Percentiles rank a stretch among this genome's conserved stretches.
Conservation (phyloP, 2,888 invertebrate species). For the Epirrhoe tristata region DNA sequence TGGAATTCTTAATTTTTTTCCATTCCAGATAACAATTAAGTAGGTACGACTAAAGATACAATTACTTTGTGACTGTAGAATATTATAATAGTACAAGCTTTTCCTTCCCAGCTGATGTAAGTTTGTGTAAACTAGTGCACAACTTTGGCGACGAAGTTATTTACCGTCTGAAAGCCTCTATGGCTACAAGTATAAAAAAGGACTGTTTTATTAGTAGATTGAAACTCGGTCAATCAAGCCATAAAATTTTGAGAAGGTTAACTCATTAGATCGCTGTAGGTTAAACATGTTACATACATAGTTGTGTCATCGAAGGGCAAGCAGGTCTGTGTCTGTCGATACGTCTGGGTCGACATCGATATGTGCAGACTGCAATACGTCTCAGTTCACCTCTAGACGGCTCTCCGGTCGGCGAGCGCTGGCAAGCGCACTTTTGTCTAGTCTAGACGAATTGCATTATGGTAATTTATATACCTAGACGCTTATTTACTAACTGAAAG, state of each 20-base stretch:
- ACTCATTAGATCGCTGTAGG: slow-evolving; percentile 33
- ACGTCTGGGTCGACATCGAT: slow-evolving; percentile 44
- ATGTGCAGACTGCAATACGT: slow-evolving; percentile 58
- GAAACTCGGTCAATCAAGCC: slow-evolving; percentile 3
- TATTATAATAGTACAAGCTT: no score
- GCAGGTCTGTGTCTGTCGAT: slow-evolving; percentile 34
- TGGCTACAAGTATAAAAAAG: no score
- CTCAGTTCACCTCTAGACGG: slow-evolving; percentile 76
- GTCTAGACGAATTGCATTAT: slow-evolving; percentile 85
- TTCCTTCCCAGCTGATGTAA: no score
- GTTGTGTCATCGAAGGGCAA: slow-evolving; percentile 42
- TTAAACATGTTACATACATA: slow-evolving; percentile 23
- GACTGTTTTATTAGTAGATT: background rate
- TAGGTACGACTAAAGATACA: no score
- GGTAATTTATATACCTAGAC: slow-evolving; percentile 73
- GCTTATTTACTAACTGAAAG: slow-evolving; percentile 62
- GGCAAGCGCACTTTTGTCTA: slow-evolving; percentile 68
- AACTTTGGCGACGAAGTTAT: no score
- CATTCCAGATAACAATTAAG: no score
- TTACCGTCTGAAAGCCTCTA: no score
- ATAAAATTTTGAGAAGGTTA: slow-evolving; percentile 25
- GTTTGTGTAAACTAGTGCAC: no score
- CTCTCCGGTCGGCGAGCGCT: slow-evolving; percentile 59
- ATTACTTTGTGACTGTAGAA: no score
- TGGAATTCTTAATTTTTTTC: no score